phyloP scores from a whole-genome alignment of 2,113 vertebrate species.

The Sapayoa aenigma region DNA sequence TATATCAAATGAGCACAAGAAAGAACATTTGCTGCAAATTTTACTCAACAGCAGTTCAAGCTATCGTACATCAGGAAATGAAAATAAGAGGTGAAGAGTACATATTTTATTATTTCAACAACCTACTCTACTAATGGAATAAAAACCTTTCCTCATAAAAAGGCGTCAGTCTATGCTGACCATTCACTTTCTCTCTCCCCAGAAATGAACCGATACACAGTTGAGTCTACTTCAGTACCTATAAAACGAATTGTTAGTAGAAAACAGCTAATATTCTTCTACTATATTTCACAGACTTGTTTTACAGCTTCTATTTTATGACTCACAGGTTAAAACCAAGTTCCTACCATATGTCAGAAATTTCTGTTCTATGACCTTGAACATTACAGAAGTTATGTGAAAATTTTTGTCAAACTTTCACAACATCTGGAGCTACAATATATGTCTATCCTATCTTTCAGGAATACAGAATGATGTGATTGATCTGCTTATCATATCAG shows the following conservation, averaged over 20 bases:
- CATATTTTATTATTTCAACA: slow-evolving; percentile 62
- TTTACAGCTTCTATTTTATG: slow-evolving; percentile 44
- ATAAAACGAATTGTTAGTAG: slow-evolving; percentile 29
- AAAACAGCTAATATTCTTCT: slow-evolving; percentile 39
- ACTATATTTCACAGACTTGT: slow-evolving; percentile 6
- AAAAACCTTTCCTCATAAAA: slow-evolving; percentile 34
- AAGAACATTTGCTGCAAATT: slow-evolving; percentile 58
- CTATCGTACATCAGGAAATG: slow-evolving; percentile 51
- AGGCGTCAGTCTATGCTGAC: slow-evolving; percentile 24
- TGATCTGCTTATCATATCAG: background rate
- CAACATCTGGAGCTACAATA: background rate
- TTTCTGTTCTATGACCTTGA: slow-evolving; percentile 32
- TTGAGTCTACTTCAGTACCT: background rate
- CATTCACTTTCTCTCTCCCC: background rate
- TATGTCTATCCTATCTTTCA: background rate
- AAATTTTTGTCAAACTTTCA: background rate
- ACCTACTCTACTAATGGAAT: slow-evolving; percentile 34
- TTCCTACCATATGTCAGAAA: background rate
- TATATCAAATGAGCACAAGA: slow-evolving; percentile 53
- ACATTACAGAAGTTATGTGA: background rate
- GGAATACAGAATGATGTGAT: background rate
- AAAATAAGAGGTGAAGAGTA: slow-evolving; percentile 61
- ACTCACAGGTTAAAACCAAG: background rate
- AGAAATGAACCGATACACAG: background rate
- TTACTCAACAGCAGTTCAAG: slow-evolving; percentile 63